Evolutionary conservation across 2,113 vertebrate genomes (phyloP).

Genomic region (Ageneiosus marmoratus): DNA sequence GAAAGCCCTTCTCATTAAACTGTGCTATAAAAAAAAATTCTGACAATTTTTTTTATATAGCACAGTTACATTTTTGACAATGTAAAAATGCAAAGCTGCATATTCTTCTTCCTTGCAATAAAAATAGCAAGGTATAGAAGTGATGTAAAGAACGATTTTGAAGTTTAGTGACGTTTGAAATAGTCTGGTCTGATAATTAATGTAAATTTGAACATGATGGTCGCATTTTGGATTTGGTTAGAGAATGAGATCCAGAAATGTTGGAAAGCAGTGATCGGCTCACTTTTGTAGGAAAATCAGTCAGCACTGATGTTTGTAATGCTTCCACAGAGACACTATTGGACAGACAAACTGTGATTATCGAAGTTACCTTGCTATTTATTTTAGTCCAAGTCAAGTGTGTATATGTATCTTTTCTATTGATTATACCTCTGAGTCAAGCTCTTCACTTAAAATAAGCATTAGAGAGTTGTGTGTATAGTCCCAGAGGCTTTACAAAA

Average conservation of each 20-base stretch:
- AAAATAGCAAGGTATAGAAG: neutral
- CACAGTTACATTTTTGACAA: no score
- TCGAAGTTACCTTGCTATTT: neutral
- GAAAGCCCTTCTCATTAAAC: constrained; percentile 25
- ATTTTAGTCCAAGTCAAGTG: neutral
- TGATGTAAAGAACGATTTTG: neutral
- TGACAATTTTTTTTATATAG: no score
- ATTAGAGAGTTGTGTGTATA: neutral
- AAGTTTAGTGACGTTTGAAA: neutral
- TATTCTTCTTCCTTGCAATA: constrained; percentile 11
- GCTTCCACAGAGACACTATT: constrained; percentile 16
- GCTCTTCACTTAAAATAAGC: constrained; percentile 7
- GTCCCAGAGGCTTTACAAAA: neutral
- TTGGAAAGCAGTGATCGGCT: neutral
- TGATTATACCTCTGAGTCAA: constrained; percentile 12
- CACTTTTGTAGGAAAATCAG: neutral
- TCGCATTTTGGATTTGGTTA: neutral
- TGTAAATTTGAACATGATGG: constrained; percentile 3
- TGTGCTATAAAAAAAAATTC: neutral
- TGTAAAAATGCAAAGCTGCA: constrained; percentile 8
- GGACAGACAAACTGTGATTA: neutral
- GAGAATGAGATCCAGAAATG: neutral
- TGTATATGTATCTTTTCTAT: constrained; percentile 1
- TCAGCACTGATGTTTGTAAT: neutral
- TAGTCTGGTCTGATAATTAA: neutral